These are phyloP conservation scores for Ceyx melanurus DNA, from an alignment of 2,113 vertebrate species.

Conservation along the genomic window DNA sequence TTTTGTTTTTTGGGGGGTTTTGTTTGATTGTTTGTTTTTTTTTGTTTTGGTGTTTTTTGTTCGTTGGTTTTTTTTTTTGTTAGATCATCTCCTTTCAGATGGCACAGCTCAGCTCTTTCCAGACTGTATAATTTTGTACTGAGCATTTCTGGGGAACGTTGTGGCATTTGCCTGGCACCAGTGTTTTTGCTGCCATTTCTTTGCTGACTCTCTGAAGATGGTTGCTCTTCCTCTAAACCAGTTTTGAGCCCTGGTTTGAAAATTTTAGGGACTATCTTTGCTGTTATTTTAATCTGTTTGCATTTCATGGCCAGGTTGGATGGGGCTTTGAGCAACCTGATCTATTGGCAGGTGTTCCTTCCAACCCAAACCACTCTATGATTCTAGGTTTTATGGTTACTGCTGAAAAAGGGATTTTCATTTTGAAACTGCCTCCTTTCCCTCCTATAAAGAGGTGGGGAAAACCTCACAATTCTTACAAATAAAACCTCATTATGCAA, in stretches of 20 bases:
- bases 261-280: neutral
- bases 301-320: neutral
- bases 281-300: neutral
- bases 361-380: neutral
- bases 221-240: neutral
- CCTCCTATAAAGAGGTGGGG: neutral
- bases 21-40: too few relatives aligned
- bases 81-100: neutral
- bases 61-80: neutral
- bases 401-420: neutral
- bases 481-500: neutral
- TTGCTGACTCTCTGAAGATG: neutral
- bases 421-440: neutral
- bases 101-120: neutral
- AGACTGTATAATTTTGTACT: neutral
- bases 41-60: too few relatives aligned
- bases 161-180: neutral
- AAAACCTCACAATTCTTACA: neutral
- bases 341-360: neutral
- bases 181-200: neutral
- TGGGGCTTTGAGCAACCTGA: neutral
- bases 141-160: neutral
- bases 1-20: too few relatives aligned
- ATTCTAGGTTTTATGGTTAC: neutral
- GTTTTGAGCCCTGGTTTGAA: neutral